Percentiles rank a stretch among this genome's conserved stretches.
Conservation (phyloP, 2,888 invertebrate genomes). For the Listrodromus nycthemerus region DNA sequence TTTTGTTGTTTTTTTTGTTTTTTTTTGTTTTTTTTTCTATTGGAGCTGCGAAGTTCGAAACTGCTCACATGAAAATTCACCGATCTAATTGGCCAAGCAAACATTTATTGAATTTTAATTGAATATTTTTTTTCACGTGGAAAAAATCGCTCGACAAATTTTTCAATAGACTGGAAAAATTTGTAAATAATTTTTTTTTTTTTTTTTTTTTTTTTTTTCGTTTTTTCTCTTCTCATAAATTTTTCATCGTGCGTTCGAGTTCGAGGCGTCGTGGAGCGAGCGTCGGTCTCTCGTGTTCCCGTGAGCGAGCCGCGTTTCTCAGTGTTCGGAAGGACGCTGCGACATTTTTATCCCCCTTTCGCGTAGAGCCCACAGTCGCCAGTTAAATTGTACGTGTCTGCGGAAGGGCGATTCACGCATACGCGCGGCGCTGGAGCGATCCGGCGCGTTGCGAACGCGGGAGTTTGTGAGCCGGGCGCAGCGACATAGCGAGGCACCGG, state of each 20-base stretch:
- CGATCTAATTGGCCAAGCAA: too few relatives aligned
- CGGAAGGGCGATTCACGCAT: conserved; percentile 54
- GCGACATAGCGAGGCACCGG: conserved; percentile 72
- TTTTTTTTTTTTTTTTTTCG: too few relatives aligned
- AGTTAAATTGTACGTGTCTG: conserved; percentile 34
- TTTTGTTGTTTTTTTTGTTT: too few relatives aligned
- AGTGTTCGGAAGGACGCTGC: conserved; percentile 72
- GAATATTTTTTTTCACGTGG: too few relatives aligned
- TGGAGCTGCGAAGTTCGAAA: too few relatives aligned
- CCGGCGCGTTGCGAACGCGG: conserved; percentile 8
- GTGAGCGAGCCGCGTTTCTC: conserved; percentile 15
- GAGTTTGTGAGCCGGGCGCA: conserved; percentile 2
- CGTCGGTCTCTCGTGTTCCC: neutral
- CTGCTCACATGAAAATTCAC: too few relatives aligned
- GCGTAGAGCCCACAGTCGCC: conserved; percentile 57
- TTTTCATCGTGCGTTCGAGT: neutral
- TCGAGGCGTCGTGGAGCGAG: conserved; percentile 34
- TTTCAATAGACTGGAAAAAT: too few relatives aligned
- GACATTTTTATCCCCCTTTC: conserved; percentile 71
- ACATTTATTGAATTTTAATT: too few relatives aligned
- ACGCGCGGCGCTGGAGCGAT: conserved; percentile 48
- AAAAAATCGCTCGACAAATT: neutral
- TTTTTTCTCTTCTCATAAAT: neutral
- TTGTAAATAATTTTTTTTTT: too few relatives aligned
- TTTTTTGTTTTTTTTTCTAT: neutral